A percentile compares a stretch with the other conserved stretches of the same genome.
phyloP scores from a whole-genome alignment of 1,140 invertebrate species.

The Papilio glaucus region DNA sequence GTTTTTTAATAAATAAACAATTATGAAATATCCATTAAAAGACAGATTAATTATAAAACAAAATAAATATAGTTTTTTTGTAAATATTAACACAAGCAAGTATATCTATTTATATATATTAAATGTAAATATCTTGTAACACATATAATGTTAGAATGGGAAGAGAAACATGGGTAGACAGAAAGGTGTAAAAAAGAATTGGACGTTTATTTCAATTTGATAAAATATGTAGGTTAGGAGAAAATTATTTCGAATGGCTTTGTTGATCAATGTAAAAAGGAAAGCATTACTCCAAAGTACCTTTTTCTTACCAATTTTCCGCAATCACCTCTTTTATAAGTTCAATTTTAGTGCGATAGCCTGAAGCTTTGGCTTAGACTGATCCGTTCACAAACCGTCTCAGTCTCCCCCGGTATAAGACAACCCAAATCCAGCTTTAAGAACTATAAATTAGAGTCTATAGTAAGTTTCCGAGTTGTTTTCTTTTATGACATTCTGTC shows the following conservation, averaged over 20 bases:
- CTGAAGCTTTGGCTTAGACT: conserved; percentile 61
- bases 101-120: too few species aligned
- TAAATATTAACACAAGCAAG: too few species aligned
- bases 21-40: too few species aligned
- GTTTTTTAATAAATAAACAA: too few species aligned
- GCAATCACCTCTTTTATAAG: conserved; percentile 75
- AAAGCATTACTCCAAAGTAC: conserved; percentile 38
- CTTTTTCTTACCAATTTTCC: conserved; percentile 68
- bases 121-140: too few species aligned
- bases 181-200: neutral
- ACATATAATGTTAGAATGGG: too few species aligned
- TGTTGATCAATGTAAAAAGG: conserved; percentile 28
- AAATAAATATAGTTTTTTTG: too few species aligned
- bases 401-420: conserved; percentile 3
- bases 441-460: conserved; percentile 54
- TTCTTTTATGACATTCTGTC: conserved; percentile 78
- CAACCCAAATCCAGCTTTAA: conserved; percentile 60
- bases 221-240: conserved; percentile 23
- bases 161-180: too few species aligned
- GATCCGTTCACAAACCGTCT: conserved; percentile 67
- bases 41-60: too few species aligned
- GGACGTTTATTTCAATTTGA: neutral
- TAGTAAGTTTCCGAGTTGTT: conserved; percentile 54
- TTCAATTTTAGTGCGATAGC: conserved; percentile 75
- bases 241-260: conserved; percentile 33